Conservation (phyloP, 2,113 vertebrate genomes). For the Oncorhynchus clarkii region DNA sequence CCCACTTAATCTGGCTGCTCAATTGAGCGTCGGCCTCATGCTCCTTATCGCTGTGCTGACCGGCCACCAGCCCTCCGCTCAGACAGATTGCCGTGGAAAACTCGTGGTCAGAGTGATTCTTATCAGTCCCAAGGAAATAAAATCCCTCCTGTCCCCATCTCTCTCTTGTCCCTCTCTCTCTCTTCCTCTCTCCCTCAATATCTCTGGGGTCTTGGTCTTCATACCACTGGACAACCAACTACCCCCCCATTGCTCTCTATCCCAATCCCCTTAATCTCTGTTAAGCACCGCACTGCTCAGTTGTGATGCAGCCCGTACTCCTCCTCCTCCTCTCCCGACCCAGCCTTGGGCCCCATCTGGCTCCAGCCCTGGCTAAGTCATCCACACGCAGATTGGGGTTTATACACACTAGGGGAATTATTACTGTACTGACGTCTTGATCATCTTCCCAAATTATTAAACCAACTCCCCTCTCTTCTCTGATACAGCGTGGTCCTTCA, state of each 20-base stretch:
- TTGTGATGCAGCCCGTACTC: slow-evolving; percentile 72
- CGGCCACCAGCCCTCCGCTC: slow-evolving; percentile 56
- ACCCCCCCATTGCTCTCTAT: background rate
- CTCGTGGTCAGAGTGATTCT: slow-evolving; percentile 80
- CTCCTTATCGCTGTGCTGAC: slow-evolving; percentile 71
- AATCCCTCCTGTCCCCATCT: background rate
- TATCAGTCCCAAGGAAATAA: slow-evolving; percentile 78
- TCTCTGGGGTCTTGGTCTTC: no score
- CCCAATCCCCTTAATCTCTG: slow-evolving; percentile 88
- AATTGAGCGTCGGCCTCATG: slow-evolving; percentile 75
- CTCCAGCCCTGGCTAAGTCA: slow-evolving; percentile 21
- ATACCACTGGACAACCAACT: no score
- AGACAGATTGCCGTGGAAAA: slow-evolving; percentile 70
- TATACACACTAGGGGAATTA: slow-evolving; percentile 65
- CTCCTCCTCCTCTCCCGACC: no score
- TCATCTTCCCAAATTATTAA: slow-evolving; percentile 76
- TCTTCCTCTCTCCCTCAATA: background rate
- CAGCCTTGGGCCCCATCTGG: slow-evolving; percentile 46
- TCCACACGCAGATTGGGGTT: slow-evolving; percentile 70
- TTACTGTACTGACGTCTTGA: slow-evolving; percentile 58
- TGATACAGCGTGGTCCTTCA: background rate
- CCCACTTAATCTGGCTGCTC: slow-evolving; percentile 79
- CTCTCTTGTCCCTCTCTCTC: slow-evolving; percentile 6
- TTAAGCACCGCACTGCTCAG: slow-evolving; percentile 82
- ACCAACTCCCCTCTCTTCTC: slow-evolving; percentile 44